These are phyloP conservation scores for Promerops cafer DNA, from an alignment of 2,113 vertebrate species.

Conservation along the genomic window DNA sequence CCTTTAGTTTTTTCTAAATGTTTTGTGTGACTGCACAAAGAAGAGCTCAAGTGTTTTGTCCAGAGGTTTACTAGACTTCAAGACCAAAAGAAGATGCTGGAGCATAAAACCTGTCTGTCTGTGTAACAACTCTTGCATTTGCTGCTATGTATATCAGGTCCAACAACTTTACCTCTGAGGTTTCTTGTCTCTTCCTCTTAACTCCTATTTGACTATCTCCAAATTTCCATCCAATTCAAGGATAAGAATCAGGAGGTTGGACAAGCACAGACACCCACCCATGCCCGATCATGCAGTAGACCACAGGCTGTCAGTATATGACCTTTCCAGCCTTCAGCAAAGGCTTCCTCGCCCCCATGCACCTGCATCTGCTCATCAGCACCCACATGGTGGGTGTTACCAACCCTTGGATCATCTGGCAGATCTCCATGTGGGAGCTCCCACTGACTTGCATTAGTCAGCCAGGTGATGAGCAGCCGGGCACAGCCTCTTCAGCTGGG, in stretches of 20 bases:
- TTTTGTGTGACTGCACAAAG: background rate
- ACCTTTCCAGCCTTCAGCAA: background rate
- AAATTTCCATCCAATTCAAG: background rate
- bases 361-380: background rate
- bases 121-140: background rate
- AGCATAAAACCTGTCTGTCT: background rate
- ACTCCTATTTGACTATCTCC: background rate
- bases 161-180: background rate
- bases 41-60: background rate
- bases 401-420: background rate
- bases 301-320: background rate
- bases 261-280: background rate
- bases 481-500: background rate
- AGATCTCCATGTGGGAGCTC: background rate
- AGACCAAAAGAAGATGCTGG: background rate
- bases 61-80: background rate
- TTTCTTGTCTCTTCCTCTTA: background rate
- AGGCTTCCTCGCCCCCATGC: rapidly evolving
- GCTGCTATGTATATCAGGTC: background rate
- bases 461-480: background rate
- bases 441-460: background rate
- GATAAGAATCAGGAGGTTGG: background rate
- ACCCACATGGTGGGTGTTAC: background rate
- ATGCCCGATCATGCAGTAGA: background rate
- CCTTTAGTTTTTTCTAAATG: background rate